Conservation (phyloP, 2,888 invertebrate species). For the Sycophila texana region DNA sequence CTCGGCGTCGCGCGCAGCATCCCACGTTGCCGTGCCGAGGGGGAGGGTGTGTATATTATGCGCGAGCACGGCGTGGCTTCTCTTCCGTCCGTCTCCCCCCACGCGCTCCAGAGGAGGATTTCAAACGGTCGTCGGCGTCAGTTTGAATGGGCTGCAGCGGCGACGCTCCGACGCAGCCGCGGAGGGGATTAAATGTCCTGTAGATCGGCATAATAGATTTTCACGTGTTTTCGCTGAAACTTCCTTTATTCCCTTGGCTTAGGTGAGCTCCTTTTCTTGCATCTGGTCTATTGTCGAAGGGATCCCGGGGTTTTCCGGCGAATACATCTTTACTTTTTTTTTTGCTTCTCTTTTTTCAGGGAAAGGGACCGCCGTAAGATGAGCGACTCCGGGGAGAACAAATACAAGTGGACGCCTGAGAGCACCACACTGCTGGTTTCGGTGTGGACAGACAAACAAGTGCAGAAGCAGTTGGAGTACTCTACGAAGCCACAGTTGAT, state of each 20-base stretch:
- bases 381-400: constrained; percentile 58
- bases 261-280: constrained; percentile 25
- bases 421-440: constrained; percentile 72
- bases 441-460: constrained; percentile 73
- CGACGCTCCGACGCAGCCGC: not conserved
- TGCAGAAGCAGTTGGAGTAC: constrained; percentile 72
- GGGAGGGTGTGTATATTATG: constrained; percentile 12
- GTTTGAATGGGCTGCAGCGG: constrained; percentile 40
- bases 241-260: not conserved
- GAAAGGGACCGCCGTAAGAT: constrained; percentile 22
- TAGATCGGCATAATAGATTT: not conserved
- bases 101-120: constrained; percentile 30
- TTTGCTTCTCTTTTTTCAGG: not conserved
- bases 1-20: constrained; percentile 21
- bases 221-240: not conserved
- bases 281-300: not conserved
- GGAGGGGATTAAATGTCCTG: constrained; percentile 49
- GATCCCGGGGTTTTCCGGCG: not conserved
- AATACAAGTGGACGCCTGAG: constrained; percentile 74
- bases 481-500: constrained; percentile 70
- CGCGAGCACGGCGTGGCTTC: constrained; percentile 21
- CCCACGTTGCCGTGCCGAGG: constrained; percentile 11
- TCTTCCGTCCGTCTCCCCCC: not conserved
- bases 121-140: constrained; percentile 33
- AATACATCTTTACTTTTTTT: not conserved